Base-by-base conservation (phyloP, 2,797 vertebrate genomes). In the Lemur catta region DNA sequence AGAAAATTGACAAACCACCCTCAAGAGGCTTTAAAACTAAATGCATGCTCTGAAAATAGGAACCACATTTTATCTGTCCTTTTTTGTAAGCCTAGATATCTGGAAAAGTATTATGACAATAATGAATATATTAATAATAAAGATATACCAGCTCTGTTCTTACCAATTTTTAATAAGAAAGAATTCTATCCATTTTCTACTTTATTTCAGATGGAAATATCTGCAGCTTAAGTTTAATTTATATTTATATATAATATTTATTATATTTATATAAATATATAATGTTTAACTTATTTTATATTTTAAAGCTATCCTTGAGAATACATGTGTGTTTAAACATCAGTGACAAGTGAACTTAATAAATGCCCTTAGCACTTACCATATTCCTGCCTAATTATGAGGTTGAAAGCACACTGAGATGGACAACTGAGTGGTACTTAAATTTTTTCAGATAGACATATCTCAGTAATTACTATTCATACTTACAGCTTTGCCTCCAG, bases 11-110 rank as follows among this genome's bases (percentile, higher is more conserved):
- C 52, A 75, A 93, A 92, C 12, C 48, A 82, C 50, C 18, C 57
- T 87, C 63, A 59, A 80, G 86, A 96, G 87, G 33, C 89, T 95
- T 82, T 96, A 55, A 95, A 85, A 78, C 10, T 10, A 59, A 92
- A 46, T 57, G 7, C 0, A 0, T 84, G 43, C 65, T 95, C 63
- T 95, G 50, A 86, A 97, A 89, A 92, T 75, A 57, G 52, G 30
- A 86, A 41, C n/a, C 71, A 50, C 14, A 61, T 86, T 96, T 95
- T 93, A 67, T 88, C 15, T 86, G 63, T 91, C 20, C 74, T 79
- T 41, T 76, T 89, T 94, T 52, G 14, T 95, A 67, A 91, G 20
- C 28, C 38, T 71, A 41, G 63, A 33, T 79, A 81, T 50, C 20
- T 67, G 43, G 59, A 72, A 84, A 94, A 84, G 24, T 41, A 41